Evolutionary conservation across 2,888 invertebrate genomes (phyloP).

Genomic region (Ectemnius continuus): DNA sequence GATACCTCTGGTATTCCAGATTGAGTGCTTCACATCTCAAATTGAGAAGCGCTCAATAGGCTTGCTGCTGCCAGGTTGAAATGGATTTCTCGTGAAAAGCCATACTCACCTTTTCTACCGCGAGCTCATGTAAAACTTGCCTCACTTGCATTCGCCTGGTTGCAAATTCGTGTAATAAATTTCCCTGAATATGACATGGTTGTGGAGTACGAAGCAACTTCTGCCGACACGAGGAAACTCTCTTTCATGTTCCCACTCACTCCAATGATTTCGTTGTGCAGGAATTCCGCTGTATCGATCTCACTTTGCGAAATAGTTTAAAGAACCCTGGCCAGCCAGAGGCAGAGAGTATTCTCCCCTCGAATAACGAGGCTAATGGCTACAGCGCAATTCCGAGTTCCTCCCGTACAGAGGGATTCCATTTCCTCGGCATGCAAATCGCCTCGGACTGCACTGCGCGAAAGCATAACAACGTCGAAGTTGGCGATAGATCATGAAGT

Average conservation of each 20-base stretch:
- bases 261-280: not conserved
- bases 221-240: not conserved
- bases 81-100: too few relatives aligned
- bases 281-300: constrained; percentile 1
- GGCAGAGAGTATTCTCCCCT: not conserved
- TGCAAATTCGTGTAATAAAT: not conserved
- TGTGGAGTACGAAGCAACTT: not conserved
- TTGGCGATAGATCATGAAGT: constrained; percentile 4
- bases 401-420: not conserved
- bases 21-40: not conserved
- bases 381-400: not conserved
- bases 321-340: not conserved
- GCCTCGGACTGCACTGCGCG: too few relatives aligned
- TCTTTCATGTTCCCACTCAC: too few relatives aligned
- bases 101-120: not conserved
- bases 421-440: not conserved
- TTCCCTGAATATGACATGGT: constrained; percentile 1
- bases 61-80: too few relatives aligned
- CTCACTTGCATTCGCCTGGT: not conserved
- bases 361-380: not conserved
- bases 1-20: not conserved
- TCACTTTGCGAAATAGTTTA: constrained; percentile 12
- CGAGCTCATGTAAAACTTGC: too few relatives aligned
- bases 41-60: too few relatives aligned
- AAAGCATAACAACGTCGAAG: not conserved